phyloP scores from a whole-genome alignment of 2,113 vertebrate species.

The Misgurnus mizolepis region DNA sequence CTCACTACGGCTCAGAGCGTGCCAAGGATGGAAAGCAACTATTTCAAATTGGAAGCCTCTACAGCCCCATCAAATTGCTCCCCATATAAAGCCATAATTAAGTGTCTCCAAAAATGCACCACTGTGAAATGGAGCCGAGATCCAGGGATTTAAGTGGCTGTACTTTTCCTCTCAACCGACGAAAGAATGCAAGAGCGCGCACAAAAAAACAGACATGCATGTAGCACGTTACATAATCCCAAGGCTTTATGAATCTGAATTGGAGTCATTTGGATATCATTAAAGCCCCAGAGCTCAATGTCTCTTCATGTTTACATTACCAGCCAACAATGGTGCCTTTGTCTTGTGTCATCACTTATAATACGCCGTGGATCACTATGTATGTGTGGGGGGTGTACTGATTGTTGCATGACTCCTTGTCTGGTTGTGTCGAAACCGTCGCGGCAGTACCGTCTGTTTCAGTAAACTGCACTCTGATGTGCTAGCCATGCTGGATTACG shows the following conservation, averaged over 20 bases:
- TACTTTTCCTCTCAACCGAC: slow-evolving; percentile 72
- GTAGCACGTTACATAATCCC: slow-evolving; percentile 55
- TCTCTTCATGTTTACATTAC: slow-evolving; percentile 47
- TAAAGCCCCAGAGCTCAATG: slow-evolving; percentile 50
- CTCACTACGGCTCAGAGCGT: slow-evolving; percentile 23
- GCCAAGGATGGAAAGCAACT: slow-evolving; percentile 81
- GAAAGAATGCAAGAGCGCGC: slow-evolving; percentile 58
- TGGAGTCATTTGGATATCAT: slow-evolving; percentile 57
- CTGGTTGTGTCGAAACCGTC: slow-evolving; percentile 32
- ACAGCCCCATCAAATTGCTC: slow-evolving; percentile 70
- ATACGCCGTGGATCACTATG: slow-evolving; percentile 48
- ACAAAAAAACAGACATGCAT: slow-evolving; percentile 38
- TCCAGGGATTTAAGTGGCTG: slow-evolving; percentile 71
- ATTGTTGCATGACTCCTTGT: slow-evolving; percentile 29
- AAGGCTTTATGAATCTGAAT: slow-evolving; percentile 55
- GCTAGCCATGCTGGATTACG: slow-evolving; percentile 63
- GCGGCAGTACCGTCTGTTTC: background rate
- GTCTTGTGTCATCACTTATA: slow-evolving; percentile 57
- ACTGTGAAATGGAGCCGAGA: slow-evolving; percentile 77
- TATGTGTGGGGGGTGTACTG: background rate
- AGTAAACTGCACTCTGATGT: slow-evolving; percentile 1
- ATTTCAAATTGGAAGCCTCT: slow-evolving; percentile 71
- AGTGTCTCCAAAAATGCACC: slow-evolving; percentile 80
- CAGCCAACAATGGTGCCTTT: slow-evolving; percentile 53
- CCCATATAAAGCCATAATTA: slow-evolving; percentile 80